phyloP scores from a whole-genome alignment of 2,113 vertebrate genomes.

The Tenebrosternarchus preto region DNA sequence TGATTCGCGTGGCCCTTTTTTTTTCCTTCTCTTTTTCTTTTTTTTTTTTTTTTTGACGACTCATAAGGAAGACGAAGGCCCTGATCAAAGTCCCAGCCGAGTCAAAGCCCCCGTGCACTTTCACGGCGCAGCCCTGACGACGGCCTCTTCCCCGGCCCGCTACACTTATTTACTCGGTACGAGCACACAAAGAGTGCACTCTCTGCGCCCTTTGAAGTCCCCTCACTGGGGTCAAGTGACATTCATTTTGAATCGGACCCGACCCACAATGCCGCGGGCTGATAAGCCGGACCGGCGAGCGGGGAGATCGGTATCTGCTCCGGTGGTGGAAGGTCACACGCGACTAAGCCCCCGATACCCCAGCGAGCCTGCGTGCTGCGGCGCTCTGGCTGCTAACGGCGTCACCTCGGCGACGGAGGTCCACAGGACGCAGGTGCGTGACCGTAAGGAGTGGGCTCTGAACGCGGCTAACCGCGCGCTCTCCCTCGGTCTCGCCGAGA shows the following conservation, averaged over 20 bases:
- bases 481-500: no score
- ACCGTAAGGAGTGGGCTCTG: no score
- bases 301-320: slow-evolving; percentile 54
- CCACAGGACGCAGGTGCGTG: no score
- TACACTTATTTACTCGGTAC: slow-evolving; percentile 63
- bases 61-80: slow-evolving; percentile 72
- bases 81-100: slow-evolving; percentile 85
- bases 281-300: slow-evolving; percentile 67
- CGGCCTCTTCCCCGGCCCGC: slow-evolving; percentile 52
- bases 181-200: slow-evolving; percentile 65
- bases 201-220: slow-evolving; percentile 66
- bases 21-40: slow-evolving; percentile 65
- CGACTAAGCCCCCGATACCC: slow-evolving; percentile 53
- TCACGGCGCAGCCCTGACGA: slow-evolving; percentile 61
- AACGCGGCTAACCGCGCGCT: no score
- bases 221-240: slow-evolving; percentile 72
- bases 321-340: slow-evolving; percentile 64
- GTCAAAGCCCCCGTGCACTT: slow-evolving; percentile 71
- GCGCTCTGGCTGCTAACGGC: slow-evolving; percentile 10
- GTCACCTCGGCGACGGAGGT: background rate
- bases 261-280: slow-evolving; percentile 72
- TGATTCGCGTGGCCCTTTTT: slow-evolving; percentile 67
- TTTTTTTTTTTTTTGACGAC: slow-evolving; percentile 67
- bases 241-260: slow-evolving; percentile 71
- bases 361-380: slow-evolving; percentile 52